phyloP scores from a whole-genome alignment of 2,113 vertebrate species.

The Cyprinodon variegatus region DNA sequence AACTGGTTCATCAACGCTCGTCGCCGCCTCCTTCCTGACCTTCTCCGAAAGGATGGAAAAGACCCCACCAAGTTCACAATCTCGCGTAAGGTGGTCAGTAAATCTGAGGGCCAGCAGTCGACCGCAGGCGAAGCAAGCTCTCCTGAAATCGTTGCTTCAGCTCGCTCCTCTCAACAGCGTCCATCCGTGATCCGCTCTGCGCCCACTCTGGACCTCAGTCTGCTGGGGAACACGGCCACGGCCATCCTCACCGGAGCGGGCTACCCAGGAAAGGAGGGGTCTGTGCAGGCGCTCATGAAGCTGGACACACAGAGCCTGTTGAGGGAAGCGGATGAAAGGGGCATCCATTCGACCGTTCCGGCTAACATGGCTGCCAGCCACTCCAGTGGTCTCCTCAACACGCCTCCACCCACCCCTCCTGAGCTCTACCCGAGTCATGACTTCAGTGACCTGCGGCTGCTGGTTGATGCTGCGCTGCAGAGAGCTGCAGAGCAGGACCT shows the following conservation, averaged over 20 bases:
- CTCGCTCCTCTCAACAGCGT: conserved; percentile 68
- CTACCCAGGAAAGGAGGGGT: conserved; percentile 61
- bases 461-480: conserved; percentile 90
- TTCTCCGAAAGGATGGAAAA: conserved; percentile 93
- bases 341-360: conserved; percentile 58
- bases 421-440: conserved; percentile 87
- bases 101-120: conserved; percentile 63
- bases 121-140: conserved; percentile 49
- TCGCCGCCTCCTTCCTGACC: conserved; percentile 90
- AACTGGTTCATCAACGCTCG: conserved; percentile 99
- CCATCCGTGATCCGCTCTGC: conserved; percentile 76
- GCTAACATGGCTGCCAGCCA: conserved; percentile 79
- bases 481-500: conserved; percentile 88
- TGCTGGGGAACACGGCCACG: conserved; percentile 77
- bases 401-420: conserved; percentile 87
- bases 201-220: conserved; percentile 73
- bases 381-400: conserved; percentile 88
- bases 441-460: conserved; percentile 91
- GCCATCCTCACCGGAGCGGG: conserved; percentile 76
- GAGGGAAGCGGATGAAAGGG: conserved; percentile 70
- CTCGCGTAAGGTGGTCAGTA: conserved; percentile 85
- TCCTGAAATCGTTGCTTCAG: conserved; percentile 63
- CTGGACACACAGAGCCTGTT: conserved; percentile 73
- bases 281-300: conserved; percentile 74
- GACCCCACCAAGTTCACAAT: conserved; percentile 96